Evolutionary conservation across 1,140 invertebrate species (phyloP).

Genomic region (Ips typographus): DNA sequence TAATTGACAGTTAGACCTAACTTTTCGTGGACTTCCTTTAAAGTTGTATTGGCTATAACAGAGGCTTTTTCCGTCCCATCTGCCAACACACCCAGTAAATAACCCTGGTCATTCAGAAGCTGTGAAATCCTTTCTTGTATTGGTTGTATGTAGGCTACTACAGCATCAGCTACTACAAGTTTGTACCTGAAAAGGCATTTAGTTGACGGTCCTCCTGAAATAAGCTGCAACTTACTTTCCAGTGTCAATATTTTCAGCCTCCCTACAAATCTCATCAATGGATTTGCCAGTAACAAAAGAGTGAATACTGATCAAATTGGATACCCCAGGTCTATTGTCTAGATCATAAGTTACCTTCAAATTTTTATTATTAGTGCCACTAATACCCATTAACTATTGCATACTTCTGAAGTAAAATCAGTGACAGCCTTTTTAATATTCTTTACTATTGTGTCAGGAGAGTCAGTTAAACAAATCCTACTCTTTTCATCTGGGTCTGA

Average conservation of each 20-base stretch:
- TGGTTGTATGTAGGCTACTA: constrained; percentile 72
- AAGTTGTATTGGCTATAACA: constrained; percentile 66
- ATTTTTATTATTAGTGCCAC: too few relatives aligned
- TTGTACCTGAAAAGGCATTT: constrained; percentile 66
- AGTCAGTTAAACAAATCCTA: constrained; percentile 79
- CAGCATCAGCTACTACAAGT: constrained; percentile 68
- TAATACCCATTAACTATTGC: neutral
- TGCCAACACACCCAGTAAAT: constrained; percentile 70
- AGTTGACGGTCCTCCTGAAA: neutral
- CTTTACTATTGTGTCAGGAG: constrained; percentile 70
- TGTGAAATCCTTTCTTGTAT: constrained; percentile 65
- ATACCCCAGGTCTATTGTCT: constrained; percentile 76
- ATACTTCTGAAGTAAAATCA: constrained; percentile 78
- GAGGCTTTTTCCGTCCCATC: constrained; percentile 70
- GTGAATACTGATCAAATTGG: constrained; percentile 88
- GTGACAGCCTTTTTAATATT: constrained; percentile 93
- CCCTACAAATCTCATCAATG: constrained; percentile 71
- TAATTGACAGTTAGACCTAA: constrained; percentile 53
- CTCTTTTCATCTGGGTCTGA: constrained; percentile 79
- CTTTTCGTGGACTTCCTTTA: constrained; percentile 67
- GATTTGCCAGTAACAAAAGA: constrained; percentile 69
- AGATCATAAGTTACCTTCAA: constrained; percentile 75
- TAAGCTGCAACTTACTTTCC: constrained; percentile 56
- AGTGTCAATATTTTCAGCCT: constrained; percentile 70
- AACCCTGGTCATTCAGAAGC: constrained; percentile 61